A percentile compares a stretch with the other conserved stretches of the same genome.
Evolutionary conservation across 2,888 invertebrate species (phyloP).

Genomic region (Meiosimyza platycephala): DNA sequence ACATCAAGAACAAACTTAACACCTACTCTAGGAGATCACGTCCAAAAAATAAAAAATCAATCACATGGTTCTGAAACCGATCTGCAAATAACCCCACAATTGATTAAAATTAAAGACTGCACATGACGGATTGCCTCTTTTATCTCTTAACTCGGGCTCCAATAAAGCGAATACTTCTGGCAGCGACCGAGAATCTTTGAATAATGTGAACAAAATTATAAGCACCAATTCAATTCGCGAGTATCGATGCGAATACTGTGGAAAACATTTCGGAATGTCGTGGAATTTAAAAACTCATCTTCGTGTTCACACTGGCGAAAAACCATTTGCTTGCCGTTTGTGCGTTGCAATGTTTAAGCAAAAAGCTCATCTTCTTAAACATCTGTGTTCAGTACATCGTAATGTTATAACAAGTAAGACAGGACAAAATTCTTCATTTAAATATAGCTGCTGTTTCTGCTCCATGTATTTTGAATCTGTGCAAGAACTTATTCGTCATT

Average conservation of each 20-base stretch:
- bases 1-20: constrained; percentile 60
- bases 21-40: constrained; percentile 47
- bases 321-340: constrained; percentile 88
- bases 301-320: constrained; percentile 88
- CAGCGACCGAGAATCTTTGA: constrained; percentile 21
- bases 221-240: constrained; percentile 77
- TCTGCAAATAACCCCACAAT: constrained; percentile 69
- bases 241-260: constrained; percentile 89
- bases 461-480: constrained; percentile 86
- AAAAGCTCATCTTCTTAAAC: constrained; percentile 87
- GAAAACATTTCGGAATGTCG: constrained; percentile 92
- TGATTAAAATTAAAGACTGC: constrained; percentile 63
- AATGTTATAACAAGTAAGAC: constrained; percentile 79
- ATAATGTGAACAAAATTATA: constrained; percentile 45
- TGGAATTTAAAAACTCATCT: constrained; percentile 92
- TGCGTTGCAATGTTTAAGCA: constrained; percentile 94
- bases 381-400: constrained; percentile 88
- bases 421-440: constrained; percentile 80
- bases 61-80: constrained; percentile 46
- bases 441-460: constrained; percentile 90
- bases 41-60: constrained; percentile 57
- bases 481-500: constrained; percentile 86
- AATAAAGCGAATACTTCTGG: constrained; percentile 52
- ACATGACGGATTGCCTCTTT: constrained; percentile 58
- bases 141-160: constrained; percentile 53